These are phyloP conservation scores for Bemisia tabaci DNA, from an alignment of 1,140 invertebrate genomes.

Conservation along the genomic window DNA sequence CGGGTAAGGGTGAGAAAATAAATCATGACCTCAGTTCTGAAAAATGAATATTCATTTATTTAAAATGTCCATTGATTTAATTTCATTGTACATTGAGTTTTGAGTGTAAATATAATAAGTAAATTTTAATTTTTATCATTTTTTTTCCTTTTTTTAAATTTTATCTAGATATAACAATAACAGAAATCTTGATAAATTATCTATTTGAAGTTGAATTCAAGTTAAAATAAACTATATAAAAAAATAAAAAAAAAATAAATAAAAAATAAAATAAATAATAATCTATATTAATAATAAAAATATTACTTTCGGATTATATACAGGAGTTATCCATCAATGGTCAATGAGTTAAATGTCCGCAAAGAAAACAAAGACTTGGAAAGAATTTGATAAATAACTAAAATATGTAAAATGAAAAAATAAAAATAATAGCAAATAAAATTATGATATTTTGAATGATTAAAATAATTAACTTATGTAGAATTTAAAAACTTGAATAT, in stretches of 20 bases:
- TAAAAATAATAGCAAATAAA: background rate
- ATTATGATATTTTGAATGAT: background rate
- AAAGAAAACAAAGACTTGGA: background rate
- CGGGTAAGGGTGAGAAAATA: too few species aligned
- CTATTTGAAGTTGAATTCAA: background rate
- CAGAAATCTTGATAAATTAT: background rate
- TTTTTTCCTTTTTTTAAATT: background rate
- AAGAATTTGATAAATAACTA: background rate
- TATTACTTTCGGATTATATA: background rate
- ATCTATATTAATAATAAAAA: constrained; percentile 1
- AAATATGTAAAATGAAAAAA: background rate
- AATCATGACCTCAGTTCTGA: background rate
- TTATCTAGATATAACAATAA: background rate
- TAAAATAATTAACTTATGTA: background rate
- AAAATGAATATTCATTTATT: background rate
- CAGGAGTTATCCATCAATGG: background rate
- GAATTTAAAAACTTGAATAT: background rate
- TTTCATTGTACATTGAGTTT: background rate
- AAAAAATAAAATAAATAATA: constrained; percentile 1
- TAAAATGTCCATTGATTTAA: background rate
- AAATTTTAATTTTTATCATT: background rate
- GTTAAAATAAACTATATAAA: constrained; percentile 1
- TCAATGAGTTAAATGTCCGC: background rate
- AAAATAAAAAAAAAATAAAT: background rate
- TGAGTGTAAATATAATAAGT: background rate